Evolutionary conservation across 2,888 invertebrate genomes (phyloP).

Genomic region (Tiphia femorata): DNA sequence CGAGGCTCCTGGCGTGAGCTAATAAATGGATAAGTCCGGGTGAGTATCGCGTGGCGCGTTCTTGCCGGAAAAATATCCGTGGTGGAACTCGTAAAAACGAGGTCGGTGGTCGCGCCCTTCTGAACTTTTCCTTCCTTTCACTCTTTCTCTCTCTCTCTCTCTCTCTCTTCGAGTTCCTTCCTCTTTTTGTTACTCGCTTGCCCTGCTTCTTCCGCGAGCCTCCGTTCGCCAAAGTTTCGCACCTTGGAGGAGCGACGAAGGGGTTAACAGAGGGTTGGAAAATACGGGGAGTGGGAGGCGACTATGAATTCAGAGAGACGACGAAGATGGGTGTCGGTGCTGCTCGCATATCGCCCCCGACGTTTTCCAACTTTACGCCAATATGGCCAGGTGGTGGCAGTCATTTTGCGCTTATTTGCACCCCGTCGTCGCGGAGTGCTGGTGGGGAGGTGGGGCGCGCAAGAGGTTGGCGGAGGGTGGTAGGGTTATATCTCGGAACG

Average conservation of each 20-base stretch:
- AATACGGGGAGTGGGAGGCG: too few relatives aligned
- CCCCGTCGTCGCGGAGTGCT: slow-evolving; percentile 25
- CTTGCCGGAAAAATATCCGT: neutral
- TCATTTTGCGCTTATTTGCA: slow-evolving; percentile 60
- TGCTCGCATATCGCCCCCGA: slow-evolving; percentile 33
- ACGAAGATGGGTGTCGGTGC: slow-evolving; percentile 37
- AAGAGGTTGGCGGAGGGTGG: too few relatives aligned
- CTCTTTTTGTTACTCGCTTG: neutral
- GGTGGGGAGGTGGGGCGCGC: too few relatives aligned
- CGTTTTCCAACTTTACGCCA: slow-evolving; percentile 58
- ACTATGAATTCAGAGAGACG: slow-evolving; percentile 36
- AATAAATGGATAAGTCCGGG: neutral
- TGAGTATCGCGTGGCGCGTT: neutral
- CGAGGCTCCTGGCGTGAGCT: too few relatives aligned
- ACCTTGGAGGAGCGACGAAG: too few relatives aligned
- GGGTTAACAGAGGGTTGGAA: too few relatives aligned
- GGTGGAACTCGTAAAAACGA: neutral
- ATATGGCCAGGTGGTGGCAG: slow-evolving; percentile 52
- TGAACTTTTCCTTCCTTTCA: neutral
- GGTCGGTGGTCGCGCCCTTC: slow-evolving; percentile 1
- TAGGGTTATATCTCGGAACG: too few relatives aligned
- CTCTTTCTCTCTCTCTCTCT: slow-evolving; percentile 10
- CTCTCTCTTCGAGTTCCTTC: neutral
- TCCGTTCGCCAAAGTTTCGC: slow-evolving; percentile 4
- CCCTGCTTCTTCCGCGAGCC: neutral